Conservation (phyloP, 2,113 vertebrate species). For the Lucifuga dentata region DNA sequence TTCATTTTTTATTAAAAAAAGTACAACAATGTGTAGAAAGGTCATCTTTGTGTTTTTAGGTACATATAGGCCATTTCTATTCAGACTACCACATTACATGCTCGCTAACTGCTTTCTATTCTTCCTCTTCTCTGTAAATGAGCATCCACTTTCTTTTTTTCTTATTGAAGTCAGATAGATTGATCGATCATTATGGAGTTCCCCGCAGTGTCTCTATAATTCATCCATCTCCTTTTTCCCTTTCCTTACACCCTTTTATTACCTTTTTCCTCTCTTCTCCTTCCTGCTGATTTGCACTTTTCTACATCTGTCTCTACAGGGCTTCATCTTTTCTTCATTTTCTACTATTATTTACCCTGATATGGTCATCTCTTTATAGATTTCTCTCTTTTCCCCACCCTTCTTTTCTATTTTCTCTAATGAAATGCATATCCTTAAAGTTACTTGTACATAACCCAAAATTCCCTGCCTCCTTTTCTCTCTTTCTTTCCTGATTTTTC, state of each 20-base stretch:
- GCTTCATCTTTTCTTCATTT: slow-evolving; percentile 32
- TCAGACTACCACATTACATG: slow-evolving; percentile 41
- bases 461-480: background rate
- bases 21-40: too few relatives aligned
- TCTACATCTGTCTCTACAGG: slow-evolving; percentile 39
- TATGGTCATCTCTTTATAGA: slow-evolving; percentile 18
- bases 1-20: too few relatives aligned
- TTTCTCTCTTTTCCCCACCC: slow-evolving; percentile 4
- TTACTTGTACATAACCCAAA: slow-evolving; percentile 4
- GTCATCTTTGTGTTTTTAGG: too few relatives aligned
- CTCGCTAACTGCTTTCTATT: slow-evolving; percentile 19
- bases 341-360: slow-evolving; percentile 22
- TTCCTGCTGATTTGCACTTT: slow-evolving; percentile 63
- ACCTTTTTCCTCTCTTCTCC: slow-evolving; percentile 40
- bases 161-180: slow-evolving; percentile 57
- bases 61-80: too few relatives aligned
- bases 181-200: slow-evolving; percentile 63
- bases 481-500: background rate
- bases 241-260: slow-evolving; percentile 36
- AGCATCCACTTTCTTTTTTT: slow-evolving; percentile 20
- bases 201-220: slow-evolving; percentile 55
- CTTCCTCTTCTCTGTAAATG: slow-evolving; percentile 28
- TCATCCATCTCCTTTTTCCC: slow-evolving; percentile 51
- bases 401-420: slow-evolving; percentile 11
- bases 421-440: slow-evolving; percentile 10